phyloP scores from a whole-genome alignment of 2,113 vertebrate species.

The Osmerus eperlanus region DNA sequence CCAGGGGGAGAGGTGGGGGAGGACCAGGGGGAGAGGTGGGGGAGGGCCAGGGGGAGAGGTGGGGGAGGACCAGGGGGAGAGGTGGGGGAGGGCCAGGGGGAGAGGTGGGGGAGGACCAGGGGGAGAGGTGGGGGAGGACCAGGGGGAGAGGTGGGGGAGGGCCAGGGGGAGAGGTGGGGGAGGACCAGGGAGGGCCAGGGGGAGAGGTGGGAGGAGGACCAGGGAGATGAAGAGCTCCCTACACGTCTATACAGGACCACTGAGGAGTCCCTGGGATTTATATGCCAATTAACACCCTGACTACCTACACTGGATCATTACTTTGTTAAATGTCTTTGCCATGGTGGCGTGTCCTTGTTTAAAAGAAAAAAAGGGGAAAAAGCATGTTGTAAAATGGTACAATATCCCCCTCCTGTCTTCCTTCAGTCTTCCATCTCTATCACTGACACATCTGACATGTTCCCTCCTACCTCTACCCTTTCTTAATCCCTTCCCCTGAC shows the following conservation, averaged over 20 bases:
- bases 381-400: background rate
- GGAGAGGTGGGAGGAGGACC: background rate
- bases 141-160: background rate
- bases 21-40: background rate
- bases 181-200: background rate
- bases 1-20: background rate
- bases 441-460: background rate
- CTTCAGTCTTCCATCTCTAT: too few species aligned
- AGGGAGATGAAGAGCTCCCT: constrained; percentile 27
- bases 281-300: constrained; percentile 11
- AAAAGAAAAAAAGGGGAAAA: constrained; percentile 1
- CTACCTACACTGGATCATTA: constrained; percentile 2
- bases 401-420: background rate
- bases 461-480: background rate
- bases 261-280: constrained; percentile 36
- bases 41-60: too few species aligned
- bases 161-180: background rate
- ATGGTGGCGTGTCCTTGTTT: background rate
- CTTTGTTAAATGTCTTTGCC: background rate
- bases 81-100: constrained; percentile 3
- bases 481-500: background rate
- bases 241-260: background rate
- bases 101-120: background rate
- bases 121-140: background rate
- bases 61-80: background rate